Conservation (phyloP, 2,113 vertebrate species). For the Aix galericulata region DNA sequence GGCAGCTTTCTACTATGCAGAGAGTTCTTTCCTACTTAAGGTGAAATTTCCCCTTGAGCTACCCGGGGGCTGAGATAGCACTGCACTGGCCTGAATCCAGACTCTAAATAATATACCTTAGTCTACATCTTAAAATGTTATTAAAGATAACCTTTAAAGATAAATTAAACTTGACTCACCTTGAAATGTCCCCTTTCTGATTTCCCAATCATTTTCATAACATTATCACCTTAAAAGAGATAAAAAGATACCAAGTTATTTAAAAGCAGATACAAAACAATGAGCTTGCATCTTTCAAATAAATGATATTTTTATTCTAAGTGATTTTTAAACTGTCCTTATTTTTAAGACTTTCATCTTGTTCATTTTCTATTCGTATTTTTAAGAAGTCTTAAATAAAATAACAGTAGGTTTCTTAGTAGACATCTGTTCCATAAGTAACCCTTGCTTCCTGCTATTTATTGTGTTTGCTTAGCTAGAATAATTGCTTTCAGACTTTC, state of each 20-base stretch:
- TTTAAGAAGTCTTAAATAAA: conserved; percentile 24
- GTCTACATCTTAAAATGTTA: not conserved
- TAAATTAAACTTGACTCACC: not conserved
- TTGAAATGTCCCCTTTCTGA: not conserved
- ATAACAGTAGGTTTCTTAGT: not conserved
- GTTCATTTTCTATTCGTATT: not conserved
- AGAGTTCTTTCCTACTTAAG: not conserved
- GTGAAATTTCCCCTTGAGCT: conserved; percentile 15
- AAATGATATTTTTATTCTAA: not conserved
- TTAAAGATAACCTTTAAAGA: not conserved
- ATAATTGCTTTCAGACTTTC: conserved; percentile 51
- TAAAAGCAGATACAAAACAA: not conserved
- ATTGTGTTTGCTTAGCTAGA: conserved; percentile 23
- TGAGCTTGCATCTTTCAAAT: not conserved
- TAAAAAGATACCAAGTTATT: not conserved
- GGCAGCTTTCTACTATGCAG: not conserved
- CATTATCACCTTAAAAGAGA: not conserved
- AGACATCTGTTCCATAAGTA: conserved; percentile 21
- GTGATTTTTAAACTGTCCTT: not conserved
- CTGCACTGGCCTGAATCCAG: not conserved
- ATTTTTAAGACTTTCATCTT: not conserved
- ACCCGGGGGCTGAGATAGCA: not conserved
- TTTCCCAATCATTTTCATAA: not conserved
- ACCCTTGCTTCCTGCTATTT: conserved; percentile 22
- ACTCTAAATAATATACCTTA: not conserved